Evolutionary conservation across 1,140 invertebrate genomes (phyloP).

Genomic region (Drosophila arawakana): DNA sequence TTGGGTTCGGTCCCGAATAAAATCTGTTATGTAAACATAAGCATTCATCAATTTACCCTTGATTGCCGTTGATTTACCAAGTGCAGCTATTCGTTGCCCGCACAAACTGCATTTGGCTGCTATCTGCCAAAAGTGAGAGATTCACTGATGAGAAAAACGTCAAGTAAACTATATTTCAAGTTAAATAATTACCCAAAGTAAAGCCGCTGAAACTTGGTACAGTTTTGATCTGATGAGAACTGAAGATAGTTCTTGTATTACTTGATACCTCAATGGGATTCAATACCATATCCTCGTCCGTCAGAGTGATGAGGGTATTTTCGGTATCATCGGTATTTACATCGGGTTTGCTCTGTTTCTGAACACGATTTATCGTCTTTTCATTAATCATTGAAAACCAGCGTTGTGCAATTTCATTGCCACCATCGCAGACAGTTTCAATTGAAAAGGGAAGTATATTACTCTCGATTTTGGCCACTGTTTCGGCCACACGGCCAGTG

Average conservation of each 20-base stretch:
- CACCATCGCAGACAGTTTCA: background rate
- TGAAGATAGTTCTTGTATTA: background rate
- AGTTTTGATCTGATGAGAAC: background rate
- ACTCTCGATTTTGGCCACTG: constrained; percentile 29
- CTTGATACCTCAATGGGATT: background rate
- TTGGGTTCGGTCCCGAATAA: background rate
- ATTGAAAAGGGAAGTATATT: background rate
- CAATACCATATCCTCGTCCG: background rate
- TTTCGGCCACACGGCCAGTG: constrained; percentile 19
- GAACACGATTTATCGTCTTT: background rate
- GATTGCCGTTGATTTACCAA: constrained; percentile 13
- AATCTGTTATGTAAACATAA: background rate
- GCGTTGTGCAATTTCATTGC: background rate
- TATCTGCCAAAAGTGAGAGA: background rate
- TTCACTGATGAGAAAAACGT: background rate
- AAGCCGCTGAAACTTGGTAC: background rate
- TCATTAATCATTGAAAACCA: background rate
- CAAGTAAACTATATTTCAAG: background rate
- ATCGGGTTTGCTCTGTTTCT: background rate
- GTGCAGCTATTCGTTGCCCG: constrained; percentile 18
- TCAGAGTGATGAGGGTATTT: background rate
- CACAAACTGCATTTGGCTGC: background rate
- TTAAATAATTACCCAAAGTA: background rate
- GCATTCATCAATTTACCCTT: background rate
- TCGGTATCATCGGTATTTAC: background rate